Percentiles rank a stretch among this genome's conserved stretches.
Evolutionary conservation across 2,797 vertebrate genomes (phyloP).

Genomic region (Otolemur crassicaudatus): DNA sequence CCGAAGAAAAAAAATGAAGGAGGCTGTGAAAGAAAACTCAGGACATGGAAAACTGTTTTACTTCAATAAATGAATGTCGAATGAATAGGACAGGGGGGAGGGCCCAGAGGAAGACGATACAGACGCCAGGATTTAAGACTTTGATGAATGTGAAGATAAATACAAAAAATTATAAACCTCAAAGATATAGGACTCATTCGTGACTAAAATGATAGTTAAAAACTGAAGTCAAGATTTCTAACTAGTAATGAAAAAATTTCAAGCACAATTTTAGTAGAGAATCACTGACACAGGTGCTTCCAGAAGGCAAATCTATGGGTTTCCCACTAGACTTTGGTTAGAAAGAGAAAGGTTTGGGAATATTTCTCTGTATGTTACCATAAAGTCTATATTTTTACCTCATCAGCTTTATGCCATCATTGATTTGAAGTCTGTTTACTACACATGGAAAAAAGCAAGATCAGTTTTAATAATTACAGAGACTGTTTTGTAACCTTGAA

Average conservation of each 20-base stretch:
- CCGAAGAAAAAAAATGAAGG: not conserved
- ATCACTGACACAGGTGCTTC: not conserved
- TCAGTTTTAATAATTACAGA: not conserved
- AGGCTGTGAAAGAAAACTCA: fast-evolving
- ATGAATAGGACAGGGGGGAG: not conserved
- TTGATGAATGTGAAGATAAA: not conserved
- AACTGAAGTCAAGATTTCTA: not conserved
- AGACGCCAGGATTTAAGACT: not conserved
- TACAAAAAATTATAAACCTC: not conserved
- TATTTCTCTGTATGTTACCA: not conserved
- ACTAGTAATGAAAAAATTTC: not conserved
- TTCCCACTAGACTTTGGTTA: not conserved
- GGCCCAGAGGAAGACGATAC: no score
- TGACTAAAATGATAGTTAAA: not conserved
- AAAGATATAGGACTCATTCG: not conserved
- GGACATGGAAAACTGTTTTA: not conserved
- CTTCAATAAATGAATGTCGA: not conserved
- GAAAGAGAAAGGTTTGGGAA: not conserved
- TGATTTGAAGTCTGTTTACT: conserved; percentile 45
- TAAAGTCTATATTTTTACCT: not conserved
- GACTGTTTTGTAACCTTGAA: not conserved
- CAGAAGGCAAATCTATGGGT: not conserved
- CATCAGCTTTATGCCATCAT: not conserved
- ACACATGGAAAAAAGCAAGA: not conserved
- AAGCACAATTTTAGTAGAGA: not conserved